Evolutionary conservation across 2,113 vertebrate species (phyloP).

Genomic region (Phalacrocorax pelagicus): DNA sequence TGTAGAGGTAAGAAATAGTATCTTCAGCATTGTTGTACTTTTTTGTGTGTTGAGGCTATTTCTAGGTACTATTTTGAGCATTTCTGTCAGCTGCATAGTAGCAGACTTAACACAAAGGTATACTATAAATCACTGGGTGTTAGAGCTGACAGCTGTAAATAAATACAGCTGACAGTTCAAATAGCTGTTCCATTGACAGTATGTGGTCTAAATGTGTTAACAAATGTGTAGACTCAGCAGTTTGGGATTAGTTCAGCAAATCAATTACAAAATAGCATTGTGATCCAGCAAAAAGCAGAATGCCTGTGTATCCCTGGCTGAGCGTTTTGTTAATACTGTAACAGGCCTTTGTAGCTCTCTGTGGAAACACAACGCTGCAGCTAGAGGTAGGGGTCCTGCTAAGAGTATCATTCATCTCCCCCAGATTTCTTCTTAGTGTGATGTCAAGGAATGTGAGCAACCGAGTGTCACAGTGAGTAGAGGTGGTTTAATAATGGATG

Average conservation of each 20-base stretch:
- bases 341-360: neutral
- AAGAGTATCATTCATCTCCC: neutral
- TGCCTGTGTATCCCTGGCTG: neutral
- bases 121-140: conserved; percentile 42
- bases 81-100: neutral
- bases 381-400: neutral
- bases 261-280: conserved; percentile 23
- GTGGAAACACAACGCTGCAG: neutral
- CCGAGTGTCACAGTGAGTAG: neutral
- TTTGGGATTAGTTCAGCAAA: conserved; percentile 51
- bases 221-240: conserved; percentile 36
- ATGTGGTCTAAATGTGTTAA: conserved; percentile 41
- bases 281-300: conserved; percentile 46
- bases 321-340: neutral
- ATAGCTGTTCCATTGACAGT: conserved; percentile 49
- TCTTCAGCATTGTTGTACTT: neutral
- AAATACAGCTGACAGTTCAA: conserved; percentile 62
- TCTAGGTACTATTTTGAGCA: conserved; percentile 10
- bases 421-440: neutral
- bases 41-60: neutral
- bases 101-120: conserved; percentile 44
- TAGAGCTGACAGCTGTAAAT: conserved; percentile 61
- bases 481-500: neutral
- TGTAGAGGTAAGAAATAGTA: neutral
- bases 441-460: neutral